These are phyloP conservation scores for Pseudorectes ferrugineus DNA, from an alignment of 2,113 vertebrate species.

Conservation along the genomic window DNA sequence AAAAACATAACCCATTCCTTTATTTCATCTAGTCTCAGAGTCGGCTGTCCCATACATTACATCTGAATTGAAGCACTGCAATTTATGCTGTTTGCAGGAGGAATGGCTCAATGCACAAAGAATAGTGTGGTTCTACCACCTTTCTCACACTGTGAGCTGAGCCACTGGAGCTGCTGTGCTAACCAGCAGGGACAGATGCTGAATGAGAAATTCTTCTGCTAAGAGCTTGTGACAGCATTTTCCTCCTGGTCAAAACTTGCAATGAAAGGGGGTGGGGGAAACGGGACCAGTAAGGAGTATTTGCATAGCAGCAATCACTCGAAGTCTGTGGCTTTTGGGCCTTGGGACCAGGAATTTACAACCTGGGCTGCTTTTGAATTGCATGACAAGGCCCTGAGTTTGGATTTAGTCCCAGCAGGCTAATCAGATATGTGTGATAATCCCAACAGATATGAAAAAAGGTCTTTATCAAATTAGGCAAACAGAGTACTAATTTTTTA, in stretches of 20 bases:
- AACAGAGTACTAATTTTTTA: neutral
- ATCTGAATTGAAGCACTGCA: neutral
- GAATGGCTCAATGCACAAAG: neutral
- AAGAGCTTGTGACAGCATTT: neutral
- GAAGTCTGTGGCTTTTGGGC: neutral
- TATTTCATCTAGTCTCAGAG: slow-evolving; percentile 21
- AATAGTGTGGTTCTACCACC: neutral
- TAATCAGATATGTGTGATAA: neutral
- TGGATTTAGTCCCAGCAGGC: neutral
- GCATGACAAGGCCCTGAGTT: neutral
- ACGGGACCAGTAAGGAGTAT: neutral
- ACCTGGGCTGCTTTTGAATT: neutral
- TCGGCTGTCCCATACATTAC: neutral
- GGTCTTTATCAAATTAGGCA: neutral
- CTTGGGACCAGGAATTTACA: neutral
- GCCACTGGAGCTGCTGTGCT: neutral
- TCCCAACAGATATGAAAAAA: neutral
- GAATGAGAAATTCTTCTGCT: neutral
- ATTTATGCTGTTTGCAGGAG: neutral
- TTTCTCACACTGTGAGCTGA: neutral
- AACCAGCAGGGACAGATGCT: neutral
- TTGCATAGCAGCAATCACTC: neutral
- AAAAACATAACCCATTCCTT: slow-evolving; percentile 12
- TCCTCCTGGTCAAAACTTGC: neutral
- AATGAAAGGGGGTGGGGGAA: neutral